A percentile compares a stretch with the other conserved stretches of the same genome.
Conservation (phyloP, 2,888 invertebrate genomes). For the Acanthosoma haemorrhoidale region DNA sequence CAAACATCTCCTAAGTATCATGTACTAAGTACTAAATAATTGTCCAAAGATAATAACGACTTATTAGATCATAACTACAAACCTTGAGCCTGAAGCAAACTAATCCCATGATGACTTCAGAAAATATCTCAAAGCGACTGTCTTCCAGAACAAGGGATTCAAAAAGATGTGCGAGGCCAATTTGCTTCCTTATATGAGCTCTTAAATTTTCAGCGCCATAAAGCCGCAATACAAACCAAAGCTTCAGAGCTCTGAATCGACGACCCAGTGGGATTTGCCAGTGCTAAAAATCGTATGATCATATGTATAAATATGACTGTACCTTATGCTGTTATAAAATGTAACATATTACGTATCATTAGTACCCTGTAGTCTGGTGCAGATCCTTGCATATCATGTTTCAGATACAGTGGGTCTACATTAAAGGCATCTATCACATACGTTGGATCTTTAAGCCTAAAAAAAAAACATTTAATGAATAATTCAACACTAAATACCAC, state of each 20-base stretch:
- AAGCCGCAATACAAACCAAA: constrained; percentile 91
- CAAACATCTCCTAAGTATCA: no score
- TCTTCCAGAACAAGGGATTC: constrained; percentile 70
- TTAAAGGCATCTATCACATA: constrained; percentile 93
- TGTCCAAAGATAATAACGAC: no score
- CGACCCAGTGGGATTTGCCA: constrained; percentile 96
- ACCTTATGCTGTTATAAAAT: neutral
- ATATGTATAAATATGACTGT: neutral
- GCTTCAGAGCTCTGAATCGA: constrained; percentile 83
- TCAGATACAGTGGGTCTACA: constrained; percentile 93
- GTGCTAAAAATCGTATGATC: constrained; percentile 52
- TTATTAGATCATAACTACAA: constrained; percentile 30
- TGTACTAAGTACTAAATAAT: no score
- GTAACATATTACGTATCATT: neutral
- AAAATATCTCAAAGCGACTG: constrained; percentile 79
- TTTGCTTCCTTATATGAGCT: constrained; percentile 77
- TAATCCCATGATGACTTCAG: constrained; percentile 86
- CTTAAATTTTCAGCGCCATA: constrained; percentile 87
- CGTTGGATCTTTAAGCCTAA: constrained; percentile 68
- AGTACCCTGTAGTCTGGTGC: constrained; percentile 81
- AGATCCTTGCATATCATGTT: constrained; percentile 85
- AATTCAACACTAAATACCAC: no score
- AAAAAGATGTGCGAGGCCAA: constrained; percentile 80
- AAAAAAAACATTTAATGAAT: no score
- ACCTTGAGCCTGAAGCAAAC: constrained; percentile 92